Evolutionary conservation across 2,797 vertebrate species (phyloP).

Genomic region (Neosalanx taihuensis): DNA sequence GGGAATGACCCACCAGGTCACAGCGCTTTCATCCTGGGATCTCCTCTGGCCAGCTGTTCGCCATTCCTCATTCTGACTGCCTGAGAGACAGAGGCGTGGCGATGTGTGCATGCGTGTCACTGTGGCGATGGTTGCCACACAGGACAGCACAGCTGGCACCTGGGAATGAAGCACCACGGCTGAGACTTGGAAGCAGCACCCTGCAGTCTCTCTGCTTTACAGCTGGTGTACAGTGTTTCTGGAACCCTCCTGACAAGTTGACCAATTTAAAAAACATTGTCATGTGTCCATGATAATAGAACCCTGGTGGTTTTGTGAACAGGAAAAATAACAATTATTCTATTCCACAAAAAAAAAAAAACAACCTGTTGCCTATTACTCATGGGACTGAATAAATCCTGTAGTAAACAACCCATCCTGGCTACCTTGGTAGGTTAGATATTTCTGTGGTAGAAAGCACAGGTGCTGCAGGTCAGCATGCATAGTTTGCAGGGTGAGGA

Average conservation of each 20-base stretch:
- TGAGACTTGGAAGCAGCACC: background rate
- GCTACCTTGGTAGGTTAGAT: background rate
- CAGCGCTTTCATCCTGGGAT: constrained; percentile 59
- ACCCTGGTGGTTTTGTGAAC: background rate
- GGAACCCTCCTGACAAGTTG: too few species aligned
- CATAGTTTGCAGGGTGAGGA: background rate
- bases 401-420: background rate
- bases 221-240: too few species aligned
- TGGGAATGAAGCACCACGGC: constrained; percentile 24
- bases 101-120: constrained; percentile 50
- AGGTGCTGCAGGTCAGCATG: constrained; percentile 7
- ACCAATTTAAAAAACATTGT: background rate
- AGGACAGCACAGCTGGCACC: constrained; percentile 46
- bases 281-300: background rate
- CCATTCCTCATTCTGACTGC: constrained; percentile 73
- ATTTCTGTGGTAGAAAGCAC: background rate
- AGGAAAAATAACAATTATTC: background rate
- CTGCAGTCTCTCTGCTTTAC: background rate
- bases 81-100: constrained; percentile 47
- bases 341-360: background rate
- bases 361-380: background rate
- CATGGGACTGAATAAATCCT: background rate
- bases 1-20: constrained; percentile 50
- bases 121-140: constrained; percentile 14
- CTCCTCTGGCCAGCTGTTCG: constrained; percentile 71